Evolutionary conservation across 2,797 vertebrate species (phyloP), one percentile per base, ranked within the genome.

Genomic region (Rhinoraja longicauda): DNA sequence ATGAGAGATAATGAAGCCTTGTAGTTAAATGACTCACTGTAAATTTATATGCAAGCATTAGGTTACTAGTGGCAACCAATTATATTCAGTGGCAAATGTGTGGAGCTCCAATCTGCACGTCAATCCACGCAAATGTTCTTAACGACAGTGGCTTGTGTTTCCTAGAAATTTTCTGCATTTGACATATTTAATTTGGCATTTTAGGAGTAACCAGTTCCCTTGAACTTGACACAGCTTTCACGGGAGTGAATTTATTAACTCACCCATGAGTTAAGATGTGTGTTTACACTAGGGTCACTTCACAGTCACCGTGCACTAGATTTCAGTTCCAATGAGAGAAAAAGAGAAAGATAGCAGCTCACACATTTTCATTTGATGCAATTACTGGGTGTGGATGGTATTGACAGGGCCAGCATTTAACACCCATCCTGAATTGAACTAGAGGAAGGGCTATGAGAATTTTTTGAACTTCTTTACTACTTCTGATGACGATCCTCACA

Each of bases 11-110:
- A 88, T 88, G 84, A 88, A 88, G 84, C 84, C 84, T 32, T 67
- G n/a, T 67, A 67, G 84, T 88, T 88, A 88, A 88, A 88, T 88
- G 59, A 88, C 62, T 88, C 84, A 84, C 53, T 88, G 59, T 88
- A 88, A 88, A 88, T 88, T 88, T 62, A 88, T 64, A 64, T 88
- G 84, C 64, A 29, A 17, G 84, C 13, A 8, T 53, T 67, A 64
- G 84, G 84, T 88, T 67, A 67, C 84, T 32, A 88, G n/a, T 88
- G n/a, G 62, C 84, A 88, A 88, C 84, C 62, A 64, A 88, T 67
- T 32, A 19, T 32, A 88, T 88, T 67, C 62, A 21, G 62, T 88
- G 15, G 59, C 9, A 88, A 88, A 88, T 62, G 84, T 88, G 62
- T n/a, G 67, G 62, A 26, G 53, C 17, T 64, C 21, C 88, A 88